Evolutionary conservation across 2,113 vertebrate species (phyloP), one percentile per base, ranked within the genome.

Genomic region (Trematomus loennbergii): DNA sequence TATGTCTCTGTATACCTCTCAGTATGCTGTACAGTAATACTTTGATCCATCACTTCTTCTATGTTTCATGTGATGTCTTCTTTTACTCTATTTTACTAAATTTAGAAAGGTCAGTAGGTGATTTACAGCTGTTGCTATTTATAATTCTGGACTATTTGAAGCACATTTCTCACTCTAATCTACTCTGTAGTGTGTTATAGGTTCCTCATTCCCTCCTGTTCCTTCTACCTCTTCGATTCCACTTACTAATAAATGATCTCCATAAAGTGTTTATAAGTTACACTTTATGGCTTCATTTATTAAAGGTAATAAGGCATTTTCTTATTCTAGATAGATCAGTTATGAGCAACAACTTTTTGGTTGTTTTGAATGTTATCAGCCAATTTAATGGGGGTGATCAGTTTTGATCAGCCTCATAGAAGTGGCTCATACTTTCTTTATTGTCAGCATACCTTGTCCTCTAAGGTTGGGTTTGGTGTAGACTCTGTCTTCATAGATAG

Each of bases 401-500:
- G 36, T 40, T 40, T 40, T 40, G 5, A 5, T 40, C 36, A 40
- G 36, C 36, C 36, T 8, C 36, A 29, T 29, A 29, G 29, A 29
- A 29, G 29, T 29, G 29, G 29, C 29, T 29, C 36, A 40, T 33
- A 46, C 67, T 67, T 46, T 46, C 25, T 25, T 29, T 3, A 20
- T 16, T 29, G 18, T 46, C 59, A 17, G 54, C 89, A 92, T 60
- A 93, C 93, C 93, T 92, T 93, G 97, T 93, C 97, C 98, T 95
- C 98, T 96, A 92, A 99, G 95, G 90, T 96, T 97, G 90, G 97
- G 96, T 88, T 99, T 99, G 95, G 98, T 98, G 94, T 99, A 99
- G 81, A 99, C 97, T 83, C 98, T 94, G 94, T 99, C 98, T 94
- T 99, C 98, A 68, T 99, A 99, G 94, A 99, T 99, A 84, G 98